Percentiles rank a stretch among this genome's conserved stretches.
phyloP scores from a whole-genome alignment of 2,888 invertebrate genomes.

The Esperia sulphurella region DNA sequence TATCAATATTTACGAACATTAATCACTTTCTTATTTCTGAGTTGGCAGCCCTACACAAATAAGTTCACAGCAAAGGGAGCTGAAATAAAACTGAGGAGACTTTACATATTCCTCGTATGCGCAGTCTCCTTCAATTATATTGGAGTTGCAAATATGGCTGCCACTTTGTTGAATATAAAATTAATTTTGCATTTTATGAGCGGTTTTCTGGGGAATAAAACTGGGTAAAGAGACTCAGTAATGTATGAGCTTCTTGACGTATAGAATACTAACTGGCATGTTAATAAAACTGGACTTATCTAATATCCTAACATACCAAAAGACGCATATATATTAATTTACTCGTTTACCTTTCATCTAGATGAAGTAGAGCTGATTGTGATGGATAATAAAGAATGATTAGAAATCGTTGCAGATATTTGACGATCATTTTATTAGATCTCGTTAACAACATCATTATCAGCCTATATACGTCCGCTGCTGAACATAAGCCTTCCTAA shows the following conservation, averaged over 20 bases:
- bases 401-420: too few species aligned
- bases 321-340: too few species aligned
- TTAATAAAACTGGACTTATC: too few species aligned
- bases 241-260: constrained; percentile 2
- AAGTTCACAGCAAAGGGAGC: constrained; percentile 32
- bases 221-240: constrained; percentile 23
- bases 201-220: constrained; percentile 26
- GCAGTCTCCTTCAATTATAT: constrained; percentile 46
- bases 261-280: neutral
- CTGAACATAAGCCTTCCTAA: too few species aligned
- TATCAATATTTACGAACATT: neutral
- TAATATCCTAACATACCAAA: too few species aligned
- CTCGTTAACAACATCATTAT: too few species aligned
- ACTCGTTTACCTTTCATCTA: too few species aligned
- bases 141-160: constrained; percentile 34
- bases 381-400: too few species aligned
- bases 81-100: constrained; percentile 42
- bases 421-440: too few species aligned
- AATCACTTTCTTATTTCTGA: too few species aligned
- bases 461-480: too few species aligned
- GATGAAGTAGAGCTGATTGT: too few species aligned
- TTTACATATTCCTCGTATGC: constrained; percentile 39
- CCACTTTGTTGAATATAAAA: constrained; percentile 40
- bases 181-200: constrained; percentile 52
- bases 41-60: constrained; percentile 6